phyloP scores from a whole-genome alignment of 2,888 invertebrate genomes.

The Eupithecia inturbata region DNA sequence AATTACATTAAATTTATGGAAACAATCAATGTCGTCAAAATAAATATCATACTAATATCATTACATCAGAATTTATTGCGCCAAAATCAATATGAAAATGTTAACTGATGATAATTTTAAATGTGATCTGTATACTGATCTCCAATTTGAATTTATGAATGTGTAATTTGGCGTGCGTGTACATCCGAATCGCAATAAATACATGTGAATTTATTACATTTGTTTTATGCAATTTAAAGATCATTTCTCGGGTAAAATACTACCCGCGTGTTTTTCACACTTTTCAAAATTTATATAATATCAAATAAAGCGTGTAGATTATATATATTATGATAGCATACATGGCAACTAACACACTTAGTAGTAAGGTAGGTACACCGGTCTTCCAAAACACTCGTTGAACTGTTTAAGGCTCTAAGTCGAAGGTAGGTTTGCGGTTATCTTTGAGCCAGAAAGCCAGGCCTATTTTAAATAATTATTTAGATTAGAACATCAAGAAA shows the following conservation, averaged over 20 bases:
- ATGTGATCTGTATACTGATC: slow-evolving; percentile 50
- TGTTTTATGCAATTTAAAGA: slow-evolving; percentile 52
- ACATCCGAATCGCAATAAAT: slow-evolving; percentile 51
- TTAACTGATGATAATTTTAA: slow-evolving; percentile 45
- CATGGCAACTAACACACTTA: background rate
- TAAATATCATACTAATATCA: slow-evolving; percentile 36
- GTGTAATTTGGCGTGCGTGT: slow-evolving; percentile 46
- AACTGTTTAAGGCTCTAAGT: background rate
- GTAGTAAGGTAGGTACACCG: background rate
- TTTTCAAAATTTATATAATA: background rate
- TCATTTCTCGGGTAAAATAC: slow-evolving; percentile 44
- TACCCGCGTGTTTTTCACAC: slow-evolving; percentile 7
- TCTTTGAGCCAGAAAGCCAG: background rate
- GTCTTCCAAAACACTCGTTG: background rate
- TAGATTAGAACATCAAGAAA: background rate
- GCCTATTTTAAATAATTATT: background rate
- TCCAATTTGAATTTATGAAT: slow-evolving; percentile 52
- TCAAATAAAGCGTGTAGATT: background rate
- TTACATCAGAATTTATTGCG: slow-evolving; percentile 43
- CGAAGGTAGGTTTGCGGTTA: background rate
- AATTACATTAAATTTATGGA: slow-evolving; percentile 14
- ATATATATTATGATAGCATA: background rate
- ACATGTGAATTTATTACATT: slow-evolving; percentile 54
- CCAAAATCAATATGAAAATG: slow-evolving; percentile 40
- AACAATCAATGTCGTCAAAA: slow-evolving; percentile 42